phyloP scores from a whole-genome alignment of 1,140 invertebrate genomes.

The Wasmannia auropunctata region DNA sequence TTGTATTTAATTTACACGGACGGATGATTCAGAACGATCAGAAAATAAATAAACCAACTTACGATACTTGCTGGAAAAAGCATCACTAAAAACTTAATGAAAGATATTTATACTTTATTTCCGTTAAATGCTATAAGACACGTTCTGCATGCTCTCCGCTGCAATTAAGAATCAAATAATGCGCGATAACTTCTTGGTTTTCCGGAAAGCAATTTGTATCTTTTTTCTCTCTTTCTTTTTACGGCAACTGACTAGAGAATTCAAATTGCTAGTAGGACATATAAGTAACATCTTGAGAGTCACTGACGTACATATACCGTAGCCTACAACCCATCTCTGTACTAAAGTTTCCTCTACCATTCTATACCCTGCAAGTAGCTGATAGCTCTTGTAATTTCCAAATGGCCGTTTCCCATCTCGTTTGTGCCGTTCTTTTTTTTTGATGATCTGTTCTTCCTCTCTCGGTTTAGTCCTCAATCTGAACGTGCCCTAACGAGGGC shows the following conservation, averaged over 20 bases:
- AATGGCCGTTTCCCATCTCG: conserved; percentile 50
- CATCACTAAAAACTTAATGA: not conserved
- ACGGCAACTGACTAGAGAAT: not conserved
- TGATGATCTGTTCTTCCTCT: not conserved
- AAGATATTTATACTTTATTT: no score
- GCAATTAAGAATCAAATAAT: not conserved
- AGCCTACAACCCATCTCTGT: not conserved
- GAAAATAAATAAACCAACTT: not conserved
- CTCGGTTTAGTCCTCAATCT: not conserved
- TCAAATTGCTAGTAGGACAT: not conserved
- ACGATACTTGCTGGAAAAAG: not conserved
- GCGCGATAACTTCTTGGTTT: not conserved
- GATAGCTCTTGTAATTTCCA: conserved; percentile 56
- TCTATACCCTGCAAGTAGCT: conserved; percentile 22
- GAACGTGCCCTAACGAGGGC: not conserved
- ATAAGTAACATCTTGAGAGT: conserved; percentile 5
- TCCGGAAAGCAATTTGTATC: not conserved
- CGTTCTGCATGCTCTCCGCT: not conserved
- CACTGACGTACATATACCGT: conserved; percentile 19
- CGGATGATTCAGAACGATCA: not conserved
- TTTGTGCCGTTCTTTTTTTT: conserved; percentile 22
- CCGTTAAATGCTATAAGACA: not conserved
- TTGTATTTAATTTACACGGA: not conserved
- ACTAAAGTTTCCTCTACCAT: conserved; percentile 52
- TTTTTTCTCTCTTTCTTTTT: not conserved